A percentile compares a stretch with the other conserved stretches of the same genome.
These are phyloP conservation scores for Itoplectis maculator DNA, from an alignment of 2,888 invertebrate species.

Conservation along the genomic window DNA sequence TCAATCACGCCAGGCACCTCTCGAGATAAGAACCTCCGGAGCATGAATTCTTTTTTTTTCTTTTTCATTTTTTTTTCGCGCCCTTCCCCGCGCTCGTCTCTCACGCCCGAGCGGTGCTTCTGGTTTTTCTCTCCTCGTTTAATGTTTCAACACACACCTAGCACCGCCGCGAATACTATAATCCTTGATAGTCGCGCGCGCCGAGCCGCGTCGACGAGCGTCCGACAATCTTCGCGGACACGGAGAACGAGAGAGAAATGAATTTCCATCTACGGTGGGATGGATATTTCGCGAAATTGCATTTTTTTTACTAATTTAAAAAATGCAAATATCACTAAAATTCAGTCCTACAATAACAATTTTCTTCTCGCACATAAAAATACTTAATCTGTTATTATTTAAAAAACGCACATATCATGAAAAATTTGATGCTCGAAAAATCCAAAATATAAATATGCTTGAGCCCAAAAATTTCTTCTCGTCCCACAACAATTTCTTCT, in stretches of 20 bases:
- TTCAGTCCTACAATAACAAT: no score
- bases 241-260: neutral
- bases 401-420: no score
- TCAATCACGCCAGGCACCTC: constrained; percentile 50
- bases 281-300: constrained; percentile 1
- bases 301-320: no score
- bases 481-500: no score
- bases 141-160: constrained; percentile 29
- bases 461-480: no score
- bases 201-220: constrained; percentile 21
- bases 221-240: constrained; percentile 2
- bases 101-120: neutral
- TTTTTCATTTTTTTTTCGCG: constrained; percentile 29
- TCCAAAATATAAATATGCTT: no score
- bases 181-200: neutral
- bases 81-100: neutral
- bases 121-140: constrained; percentile 18
- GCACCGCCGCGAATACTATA: neutral
- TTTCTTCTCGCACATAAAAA: no score
- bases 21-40: constrained; percentile 34
- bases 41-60: neutral
- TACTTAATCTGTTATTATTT: no score
- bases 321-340: no score
- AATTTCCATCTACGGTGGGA: neutral
- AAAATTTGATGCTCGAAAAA: no score